Percentiles rank a stretch among this genome's conserved stretches.
Conservation (phyloP, 2,797 vertebrate genomes). For the Microctenopoma stevenorrisi region DNA sequence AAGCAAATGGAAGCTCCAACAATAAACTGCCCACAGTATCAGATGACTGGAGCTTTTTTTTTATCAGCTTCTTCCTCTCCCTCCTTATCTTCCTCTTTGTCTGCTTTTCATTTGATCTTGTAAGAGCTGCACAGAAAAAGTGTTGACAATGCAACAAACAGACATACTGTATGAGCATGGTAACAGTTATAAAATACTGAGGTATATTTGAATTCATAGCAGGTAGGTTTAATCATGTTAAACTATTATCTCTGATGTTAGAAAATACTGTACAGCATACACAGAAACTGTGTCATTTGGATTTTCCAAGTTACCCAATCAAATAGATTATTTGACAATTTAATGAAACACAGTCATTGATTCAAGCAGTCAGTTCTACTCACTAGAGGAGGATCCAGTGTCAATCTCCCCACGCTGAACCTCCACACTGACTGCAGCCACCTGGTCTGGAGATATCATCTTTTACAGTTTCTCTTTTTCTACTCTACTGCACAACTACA, state of each 20-base stretch:
- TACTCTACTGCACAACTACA: constrained; percentile 8
- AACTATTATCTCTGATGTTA: not conserved
- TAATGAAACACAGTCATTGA: not conserved
- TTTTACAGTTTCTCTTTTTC: constrained; percentile 11
- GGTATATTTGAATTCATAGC: no score
- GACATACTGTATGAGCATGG: not conserved
- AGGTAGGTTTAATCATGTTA: not conserved
- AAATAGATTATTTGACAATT: no score
- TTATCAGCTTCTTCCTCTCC: constrained; percentile 57
- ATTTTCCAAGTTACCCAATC: no score
- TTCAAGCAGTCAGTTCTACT: not conserved
- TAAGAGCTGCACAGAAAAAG: constrained; percentile 13
- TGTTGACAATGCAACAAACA: not conserved
- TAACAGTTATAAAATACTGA: not conserved
- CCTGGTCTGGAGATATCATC: constrained; percentile 4
- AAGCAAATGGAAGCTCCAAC: constrained; percentile 87
- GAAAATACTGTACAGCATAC: no score
- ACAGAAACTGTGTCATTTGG: no score
- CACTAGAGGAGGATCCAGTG: constrained; percentile 23
- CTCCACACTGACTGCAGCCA: constrained; percentile 20
- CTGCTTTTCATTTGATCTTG: constrained; percentile 48
- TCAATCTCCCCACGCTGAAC: constrained; percentile 7
- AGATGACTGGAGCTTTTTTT: constrained; percentile 49
- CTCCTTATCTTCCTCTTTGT: constrained; percentile 51
- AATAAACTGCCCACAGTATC: constrained; percentile 65